phyloP scores from a whole-genome alignment of 2,797 vertebrate genomes.

The Onychomys torridus region DNA sequence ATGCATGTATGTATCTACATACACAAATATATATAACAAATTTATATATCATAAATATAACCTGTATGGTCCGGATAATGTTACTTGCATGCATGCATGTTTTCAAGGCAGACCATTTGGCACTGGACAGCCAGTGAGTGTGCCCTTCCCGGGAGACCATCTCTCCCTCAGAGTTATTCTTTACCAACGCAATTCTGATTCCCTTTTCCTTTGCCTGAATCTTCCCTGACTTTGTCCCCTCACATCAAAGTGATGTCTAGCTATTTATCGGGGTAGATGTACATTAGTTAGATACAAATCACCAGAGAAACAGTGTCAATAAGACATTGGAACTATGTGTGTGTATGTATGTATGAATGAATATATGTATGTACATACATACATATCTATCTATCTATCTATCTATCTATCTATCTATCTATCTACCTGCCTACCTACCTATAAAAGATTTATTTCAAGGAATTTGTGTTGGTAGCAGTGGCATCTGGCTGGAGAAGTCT shows the following conservation, averaged over 20 bases:
- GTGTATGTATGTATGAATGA: not conserved
- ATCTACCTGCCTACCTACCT: not conserved
- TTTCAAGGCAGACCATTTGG: not conserved
- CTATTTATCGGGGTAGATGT: not conserved
- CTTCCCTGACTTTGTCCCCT: not conserved
- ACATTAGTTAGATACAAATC: not conserved
- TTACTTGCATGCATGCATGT: not conserved
- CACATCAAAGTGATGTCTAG: not conserved
- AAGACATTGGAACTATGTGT: not conserved
- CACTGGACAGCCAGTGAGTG: not conserved
- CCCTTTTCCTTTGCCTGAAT: not conserved
- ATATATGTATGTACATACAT: not conserved
- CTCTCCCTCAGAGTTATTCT: not conserved
- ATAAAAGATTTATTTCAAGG: slow-evolving; percentile 11
- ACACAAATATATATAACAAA: too few species aligned
- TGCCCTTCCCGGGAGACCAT: not conserved
- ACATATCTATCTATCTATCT: too few species aligned
- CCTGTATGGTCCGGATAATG: not conserved
- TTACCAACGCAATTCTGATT: not conserved
- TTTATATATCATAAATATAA: not conserved
- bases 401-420: not conserved
- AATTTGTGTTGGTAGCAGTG: not conserved
- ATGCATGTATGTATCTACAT: not conserved
- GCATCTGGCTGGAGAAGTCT: not conserved
- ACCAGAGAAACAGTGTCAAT: not conserved